These are phyloP conservation scores for Tetragonisca angustula DNA, from an alignment of 2,888 invertebrate genomes.

Conservation along the genomic window DNA sequence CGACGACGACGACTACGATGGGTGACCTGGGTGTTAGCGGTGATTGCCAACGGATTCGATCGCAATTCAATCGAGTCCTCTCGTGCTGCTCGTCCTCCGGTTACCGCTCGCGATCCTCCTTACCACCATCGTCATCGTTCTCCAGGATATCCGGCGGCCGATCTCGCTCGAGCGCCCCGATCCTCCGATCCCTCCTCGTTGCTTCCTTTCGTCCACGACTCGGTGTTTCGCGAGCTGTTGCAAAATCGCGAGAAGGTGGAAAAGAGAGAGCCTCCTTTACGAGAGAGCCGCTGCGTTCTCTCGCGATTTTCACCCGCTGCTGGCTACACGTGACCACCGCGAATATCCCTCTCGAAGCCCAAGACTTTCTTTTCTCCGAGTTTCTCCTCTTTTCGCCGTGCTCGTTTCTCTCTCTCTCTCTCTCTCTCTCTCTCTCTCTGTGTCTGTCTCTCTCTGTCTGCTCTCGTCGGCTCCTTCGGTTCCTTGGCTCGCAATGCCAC, in stretches of 20 bases:
- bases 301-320: slow-evolving; percentile 39
- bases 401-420: neutral
- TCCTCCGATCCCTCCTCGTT: neutral
- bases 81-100: slow-evolving; percentile 60
- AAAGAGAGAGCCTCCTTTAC: neutral
- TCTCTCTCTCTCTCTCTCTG: neutral
- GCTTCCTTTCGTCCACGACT: neutral
- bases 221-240: neutral
- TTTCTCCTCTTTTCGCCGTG: no score
- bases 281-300: slow-evolving; percentile 21
- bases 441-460: neutral
- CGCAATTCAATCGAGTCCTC: slow-evolving; percentile 83
- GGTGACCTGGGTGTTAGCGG: neutral
- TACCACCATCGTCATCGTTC: slow-evolving; percentile 48
- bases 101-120: slow-evolving; percentile 54
- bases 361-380: slow-evolving; percentile 40
- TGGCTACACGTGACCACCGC: slow-evolving; percentile 54
- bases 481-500: neutral
- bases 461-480: no score
- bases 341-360: slow-evolving; percentile 30
- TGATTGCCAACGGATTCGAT: slow-evolving; percentile 79
- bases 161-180: neutral
- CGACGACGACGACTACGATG: neutral
- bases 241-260: no score
- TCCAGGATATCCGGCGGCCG: slow-evolving; percentile 43